A percentile compares a stretch with the other conserved stretches of the same genome.
Evolutionary conservation across 37 sponge, comb jelly and placozoan species (phyloP).

Genomic region (Halichondria panicea): DNA sequence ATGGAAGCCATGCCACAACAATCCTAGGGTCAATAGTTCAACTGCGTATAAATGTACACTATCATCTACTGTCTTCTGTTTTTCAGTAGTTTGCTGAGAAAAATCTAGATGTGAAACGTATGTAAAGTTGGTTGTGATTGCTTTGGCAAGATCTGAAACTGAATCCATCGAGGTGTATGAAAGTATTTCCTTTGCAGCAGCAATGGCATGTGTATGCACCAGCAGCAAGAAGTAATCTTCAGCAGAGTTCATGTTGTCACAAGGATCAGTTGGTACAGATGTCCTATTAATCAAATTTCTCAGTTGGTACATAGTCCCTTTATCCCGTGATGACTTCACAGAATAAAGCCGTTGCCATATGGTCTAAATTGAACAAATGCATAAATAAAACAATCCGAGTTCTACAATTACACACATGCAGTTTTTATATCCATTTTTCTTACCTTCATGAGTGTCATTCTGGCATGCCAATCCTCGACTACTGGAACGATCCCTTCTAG

Average conservation of each 20-base stretch:
- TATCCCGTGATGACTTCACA: conserved; percentile 11
- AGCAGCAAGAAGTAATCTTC: conserved; percentile 34
- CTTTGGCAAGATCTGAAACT: too few relatives aligned
- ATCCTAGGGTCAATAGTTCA: conserved; percentile 7
- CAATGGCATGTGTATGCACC: conserved; percentile 24
- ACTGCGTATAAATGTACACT: conserved; percentile 1
- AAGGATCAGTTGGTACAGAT: conserved; percentile 13
- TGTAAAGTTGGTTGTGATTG: too few relatives aligned
- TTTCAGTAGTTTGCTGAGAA: too few relatives aligned
- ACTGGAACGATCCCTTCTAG: conserved; percentile 26
- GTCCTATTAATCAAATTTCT: conserved; percentile 23
- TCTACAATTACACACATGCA: too few relatives aligned
- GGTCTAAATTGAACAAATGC: too few relatives aligned
- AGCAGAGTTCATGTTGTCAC: conserved; percentile 29
- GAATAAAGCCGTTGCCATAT: conserved; percentile 27
- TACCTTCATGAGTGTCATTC: conserved; percentile 38
- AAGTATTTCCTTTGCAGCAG: conserved; percentile 28
- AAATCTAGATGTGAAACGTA: too few relatives aligned
- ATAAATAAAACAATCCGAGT: conserved; percentile 2
- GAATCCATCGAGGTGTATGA: too few relatives aligned
- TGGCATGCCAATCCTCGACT: conserved; percentile 39
- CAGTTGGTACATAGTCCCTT: conserved; percentile 40
- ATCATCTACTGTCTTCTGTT: too few relatives aligned
- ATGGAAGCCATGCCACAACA: conserved; percentile 38
- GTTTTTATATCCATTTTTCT: too few relatives aligned